Evolutionary conservation across 2,797 vertebrate species (phyloP).

Genomic region (Xenentodon cancila): DNA sequence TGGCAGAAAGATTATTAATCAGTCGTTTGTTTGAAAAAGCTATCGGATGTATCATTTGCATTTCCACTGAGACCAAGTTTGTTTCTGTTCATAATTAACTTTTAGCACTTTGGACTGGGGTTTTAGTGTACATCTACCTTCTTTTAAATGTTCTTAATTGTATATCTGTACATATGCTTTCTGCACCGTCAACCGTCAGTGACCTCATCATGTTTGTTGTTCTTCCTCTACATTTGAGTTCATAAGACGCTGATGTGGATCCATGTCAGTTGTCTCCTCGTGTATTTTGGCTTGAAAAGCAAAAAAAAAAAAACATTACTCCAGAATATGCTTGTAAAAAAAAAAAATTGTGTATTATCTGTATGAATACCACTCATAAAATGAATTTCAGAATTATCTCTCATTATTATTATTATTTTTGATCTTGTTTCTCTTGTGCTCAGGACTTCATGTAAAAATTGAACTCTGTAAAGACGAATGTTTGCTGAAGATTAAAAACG

Average conservation of each 20-base stretch:
- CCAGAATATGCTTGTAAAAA: not conserved
- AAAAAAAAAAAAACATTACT: not conserved
- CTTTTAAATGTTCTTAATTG: constrained; percentile 50
- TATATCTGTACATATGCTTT: constrained; percentile 28
- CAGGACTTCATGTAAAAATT: not conserved
- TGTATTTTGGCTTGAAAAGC: constrained; percentile 14
- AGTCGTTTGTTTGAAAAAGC: constrained; percentile 27
- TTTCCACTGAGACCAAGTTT: constrained; percentile 20
- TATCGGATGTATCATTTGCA: constrained; percentile 44
- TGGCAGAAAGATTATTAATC: constrained; percentile 33
- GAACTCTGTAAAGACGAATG: not conserved
- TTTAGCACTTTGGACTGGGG: constrained; percentile 15
- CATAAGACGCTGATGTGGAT: not conserved
- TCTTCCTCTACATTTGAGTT: constrained; percentile 9
- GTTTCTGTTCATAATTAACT: constrained; percentile 27
- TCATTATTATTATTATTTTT: constrained; percentile 1
- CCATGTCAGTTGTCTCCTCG: not conserved
- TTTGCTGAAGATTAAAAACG: constrained; percentile 8
- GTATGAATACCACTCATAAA: not conserved
- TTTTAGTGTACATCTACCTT: constrained; percentile 44
- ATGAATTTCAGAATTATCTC: not conserved
- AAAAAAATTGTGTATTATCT: constrained; percentile 19
- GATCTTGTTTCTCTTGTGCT: not conserved
- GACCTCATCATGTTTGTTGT: constrained; percentile 21
- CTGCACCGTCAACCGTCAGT: constrained; percentile 14